These are phyloP conservation scores for Sycophaga agraensis DNA, from an alignment of 1,140 invertebrate genomes.

Conservation along the genomic window DNA sequence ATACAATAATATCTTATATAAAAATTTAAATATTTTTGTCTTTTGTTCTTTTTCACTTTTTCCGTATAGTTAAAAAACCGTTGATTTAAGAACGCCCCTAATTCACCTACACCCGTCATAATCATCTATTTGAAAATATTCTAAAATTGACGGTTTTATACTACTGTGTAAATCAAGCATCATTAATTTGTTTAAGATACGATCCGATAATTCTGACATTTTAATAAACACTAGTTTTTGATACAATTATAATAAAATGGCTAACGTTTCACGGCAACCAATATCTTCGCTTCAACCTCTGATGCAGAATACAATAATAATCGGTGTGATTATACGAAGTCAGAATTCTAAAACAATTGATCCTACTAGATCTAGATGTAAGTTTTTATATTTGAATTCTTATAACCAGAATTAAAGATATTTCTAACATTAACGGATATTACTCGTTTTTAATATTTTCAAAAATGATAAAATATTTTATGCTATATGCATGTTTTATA, in stretches of 20 bases:
- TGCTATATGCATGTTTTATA: no score
- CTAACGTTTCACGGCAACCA: conserved; percentile 41
- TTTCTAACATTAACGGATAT: neutral
- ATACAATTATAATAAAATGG: conserved; percentile 41
- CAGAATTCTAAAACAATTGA: conserved; percentile 47
- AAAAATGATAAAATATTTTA: no score
- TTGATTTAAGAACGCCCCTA: no score
- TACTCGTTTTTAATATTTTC: neutral
- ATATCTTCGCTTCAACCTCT: conserved; percentile 42
- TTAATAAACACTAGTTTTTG: neutral
- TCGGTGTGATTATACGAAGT: conserved; percentile 51
- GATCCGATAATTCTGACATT: neutral
- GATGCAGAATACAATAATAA: conserved; percentile 48
- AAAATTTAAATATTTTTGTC: neutral
- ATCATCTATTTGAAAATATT: neutral
- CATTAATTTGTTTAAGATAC: neutral
- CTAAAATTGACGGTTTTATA: neutral
- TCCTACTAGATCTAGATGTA: conserved; percentile 42
- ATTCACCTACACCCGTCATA: neutral
- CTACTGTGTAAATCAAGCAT: neutral
- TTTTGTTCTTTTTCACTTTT: neutral
- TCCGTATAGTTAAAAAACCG: no score
- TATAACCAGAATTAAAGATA: neutral
- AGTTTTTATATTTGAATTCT: conserved; percentile 26
- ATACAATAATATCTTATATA: neutral